phyloP scores from a whole-genome alignment of 2,888 invertebrate genomes.

The Idaea straminata region DNA sequence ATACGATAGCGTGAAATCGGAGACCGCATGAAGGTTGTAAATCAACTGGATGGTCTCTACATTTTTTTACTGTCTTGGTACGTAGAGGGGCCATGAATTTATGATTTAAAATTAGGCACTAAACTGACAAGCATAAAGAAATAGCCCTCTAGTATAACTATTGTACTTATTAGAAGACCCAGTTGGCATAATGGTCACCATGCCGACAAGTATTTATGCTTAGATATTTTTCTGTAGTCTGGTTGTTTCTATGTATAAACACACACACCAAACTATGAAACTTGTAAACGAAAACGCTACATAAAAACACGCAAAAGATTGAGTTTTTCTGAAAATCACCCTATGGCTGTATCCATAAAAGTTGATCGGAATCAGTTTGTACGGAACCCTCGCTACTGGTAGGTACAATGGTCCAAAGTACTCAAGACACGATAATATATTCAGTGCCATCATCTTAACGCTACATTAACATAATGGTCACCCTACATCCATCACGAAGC shows the following conservation, averaged over 20 bases:
- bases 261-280: too few relatives aligned
- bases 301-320: too few relatives aligned
- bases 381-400: background rate
- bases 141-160: too few relatives aligned
- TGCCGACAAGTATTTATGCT: too few relatives aligned
- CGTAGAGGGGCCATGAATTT: constrained; percentile 34
- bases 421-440: background rate
- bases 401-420: background rate
- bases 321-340: too few relatives aligned
- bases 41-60: constrained; percentile 48
- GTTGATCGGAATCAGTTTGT: too few relatives aligned
- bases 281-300: too few relatives aligned
- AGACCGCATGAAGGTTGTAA: constrained; percentile 49
- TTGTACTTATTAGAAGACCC: too few relatives aligned
- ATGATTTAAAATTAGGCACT: constrained; percentile 2
- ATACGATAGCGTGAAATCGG: constrained; percentile 50
- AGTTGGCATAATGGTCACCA: too few relatives aligned
- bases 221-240: too few relatives aligned
- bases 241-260: too few relatives aligned
- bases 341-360: too few relatives aligned
- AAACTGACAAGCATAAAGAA: background rate
- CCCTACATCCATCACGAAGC: constrained; percentile 36
- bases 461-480: constrained; percentile 30
- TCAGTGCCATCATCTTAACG: background rate
- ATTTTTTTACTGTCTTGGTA: constrained; percentile 47